Evolutionary conservation across 2,888 invertebrate genomes (phyloP), one percentile per base, ranked within the genome.

Genomic region (Odontocerum albicorne): DNA sequence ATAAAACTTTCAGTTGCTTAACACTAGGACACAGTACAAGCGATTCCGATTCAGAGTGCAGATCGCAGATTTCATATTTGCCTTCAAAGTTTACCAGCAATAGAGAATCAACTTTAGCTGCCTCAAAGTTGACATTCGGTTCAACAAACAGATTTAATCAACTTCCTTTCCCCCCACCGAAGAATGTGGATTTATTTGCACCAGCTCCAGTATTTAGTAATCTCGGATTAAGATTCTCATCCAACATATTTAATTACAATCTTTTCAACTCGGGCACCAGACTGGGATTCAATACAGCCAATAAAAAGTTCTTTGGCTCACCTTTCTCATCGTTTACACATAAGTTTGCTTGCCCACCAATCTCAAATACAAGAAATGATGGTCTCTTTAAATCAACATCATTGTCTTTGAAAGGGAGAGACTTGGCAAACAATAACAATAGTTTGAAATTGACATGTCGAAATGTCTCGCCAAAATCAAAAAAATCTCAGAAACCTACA

Each of bases 11-110:
- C 55, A 77, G 70, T 59, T 81, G 79, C 36, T 71, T 84, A 8
- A 82, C 77, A 20, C 67, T 83, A 32, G 83, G 83, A 1, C 80
- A 82, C 62, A 82, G 79, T 65, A 75, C 77, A 4, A 78, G 77
- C 64, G 78, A 77, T 62, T 77, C 77, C 3, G 78, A 78, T 64
- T 73, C 76, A 63, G 77, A 77, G 56, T 72, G 68, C 38, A 75
- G 73, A 65, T 66, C 76, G 59, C 66, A 74, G 54, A 73, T 73
- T 64, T 67, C 75, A 10, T 70, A 65, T 60, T 66, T 72, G 58
- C 75, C 73, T 65, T 76, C 77, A 7, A 77, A 77, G 65, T 77
- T 77, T 61, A 64, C 72, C 4, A 36, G 20, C 63, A 8, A 17
- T 20, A 20, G 43, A 35, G 44, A 47, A 20, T 20, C 52, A n/a